phyloP scores from a whole-genome alignment of 2,888 invertebrate genomes.

The Steinernema carpocapsae region DNA sequence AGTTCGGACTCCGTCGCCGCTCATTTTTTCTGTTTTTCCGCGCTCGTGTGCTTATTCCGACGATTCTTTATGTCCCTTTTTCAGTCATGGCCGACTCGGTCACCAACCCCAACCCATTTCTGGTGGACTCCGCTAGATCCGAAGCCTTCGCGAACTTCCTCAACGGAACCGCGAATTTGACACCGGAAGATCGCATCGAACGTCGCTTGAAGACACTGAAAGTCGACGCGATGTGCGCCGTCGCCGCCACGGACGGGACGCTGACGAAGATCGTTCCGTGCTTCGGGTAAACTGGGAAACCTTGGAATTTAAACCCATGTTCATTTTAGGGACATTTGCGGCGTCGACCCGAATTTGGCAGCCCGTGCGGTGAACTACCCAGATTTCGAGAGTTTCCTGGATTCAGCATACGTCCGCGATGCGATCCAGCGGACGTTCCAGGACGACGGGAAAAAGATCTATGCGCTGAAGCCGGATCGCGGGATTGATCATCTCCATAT shows the following conservation, averaged over 20 bases:
- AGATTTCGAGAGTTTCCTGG: background rate
- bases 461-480: background rate
- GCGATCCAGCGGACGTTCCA: background rate
- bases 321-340: background rate
- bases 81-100: too few species aligned
- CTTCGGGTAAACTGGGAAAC: background rate
- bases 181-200: too few species aligned
- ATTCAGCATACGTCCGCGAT: background rate
- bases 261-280: background rate
- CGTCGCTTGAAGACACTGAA: background rate
- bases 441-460: slow-evolving; percentile 2
- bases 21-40: too few species aligned
- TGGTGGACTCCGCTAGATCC: background rate
- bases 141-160: background rate
- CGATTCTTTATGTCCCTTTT: too few species aligned
- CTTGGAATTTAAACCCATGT: too few species aligned
- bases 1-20: too few species aligned
- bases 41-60: too few species aligned
- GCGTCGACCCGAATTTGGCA: background rate
- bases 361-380: background rate
- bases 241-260: background rate
- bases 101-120: too few species aligned
- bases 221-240: background rate
- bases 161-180: too few species aligned
- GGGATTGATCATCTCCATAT: background rate